Base-by-base conservation (phyloP, 2,797 vertebrate genomes). In the Manis crassicaudata region DNA sequence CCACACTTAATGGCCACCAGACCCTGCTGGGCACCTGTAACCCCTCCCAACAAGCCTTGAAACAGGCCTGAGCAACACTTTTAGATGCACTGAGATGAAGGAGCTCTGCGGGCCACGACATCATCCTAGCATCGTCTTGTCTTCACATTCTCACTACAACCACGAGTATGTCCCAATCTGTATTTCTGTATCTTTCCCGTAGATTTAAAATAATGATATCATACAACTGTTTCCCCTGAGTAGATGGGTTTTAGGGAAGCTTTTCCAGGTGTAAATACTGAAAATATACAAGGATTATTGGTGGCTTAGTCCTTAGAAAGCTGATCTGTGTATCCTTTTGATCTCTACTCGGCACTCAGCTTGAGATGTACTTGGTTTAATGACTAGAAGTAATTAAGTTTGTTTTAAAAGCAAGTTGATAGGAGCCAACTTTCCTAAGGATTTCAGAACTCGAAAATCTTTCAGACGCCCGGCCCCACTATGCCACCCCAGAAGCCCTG, bases 391-490 rank as follows among this genome's bases (percentile, higher is more conserved):
- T 27, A 83, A 92, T 13, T 77, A 50, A 60, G 32, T 32, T 77
- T 86, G 43, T 58, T 79, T 76, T 80, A 75, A 86, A 62, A 50
- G 17, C 29, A 81, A 85, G 50, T 54, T 92, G 73, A 70, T 29
- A 65, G 50, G 89, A 18, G 14, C 29, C 73, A 80, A 75, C 50
- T 56, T 40, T 52, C 63, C 67, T 40, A 62, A 67, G 73, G 73
- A 73, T 52, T 76, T 86, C 21, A 8, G 60, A 54, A 80, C 62
- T n/a, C 40, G 54, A 35, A 56, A 16, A 37, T 21, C 4, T 0
- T 16, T 25, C 18, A 35, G 79, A 40, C 21, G 29, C 56, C 83
- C 23, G 50, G 65, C 25, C 56, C 75, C 72, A 43, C 40, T 17
- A 62, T 25, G 6, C 8, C 25, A 20, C 40, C 37, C 12, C 17